These are phyloP conservation scores for Papilio demoleus DNA, from an alignment of 2,888 invertebrate genomes.

Conservation along the genomic window DNA sequence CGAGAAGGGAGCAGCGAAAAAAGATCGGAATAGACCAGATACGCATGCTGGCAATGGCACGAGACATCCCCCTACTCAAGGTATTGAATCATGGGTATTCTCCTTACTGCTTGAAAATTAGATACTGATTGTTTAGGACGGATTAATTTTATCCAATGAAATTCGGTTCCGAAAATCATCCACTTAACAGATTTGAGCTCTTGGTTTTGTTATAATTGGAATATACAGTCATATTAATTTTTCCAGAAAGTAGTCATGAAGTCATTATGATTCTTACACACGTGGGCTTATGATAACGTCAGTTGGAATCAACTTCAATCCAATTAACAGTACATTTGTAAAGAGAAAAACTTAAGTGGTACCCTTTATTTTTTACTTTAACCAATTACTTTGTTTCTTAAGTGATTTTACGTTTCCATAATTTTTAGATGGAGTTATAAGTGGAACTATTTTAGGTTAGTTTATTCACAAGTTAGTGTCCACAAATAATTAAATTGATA, in stretches of 20 bases:
- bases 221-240: background rate
- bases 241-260: background rate
- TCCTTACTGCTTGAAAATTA: too few relatives aligned
- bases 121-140: too few relatives aligned
- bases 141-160: background rate
- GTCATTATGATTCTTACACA: background rate
- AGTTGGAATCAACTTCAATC: background rate
- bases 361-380: background rate
- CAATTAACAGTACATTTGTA: background rate
- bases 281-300: too few relatives aligned
- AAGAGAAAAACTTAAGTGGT: background rate
- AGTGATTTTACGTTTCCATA: conserved; percentile 14
- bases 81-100: too few relatives aligned
- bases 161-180: background rate
- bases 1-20: conserved; percentile 60
- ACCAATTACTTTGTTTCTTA: background rate
- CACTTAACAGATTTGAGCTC: conserved; percentile 1
- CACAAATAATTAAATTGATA: background rate
- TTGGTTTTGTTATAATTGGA: too few relatives aligned
- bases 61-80: conserved; percentile 75
- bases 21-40: conserved; percentile 58
- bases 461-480: background rate
- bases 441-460: background rate
- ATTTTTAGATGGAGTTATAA: conserved; percentile 30
- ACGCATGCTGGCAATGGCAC: conserved; percentile 70